These are phyloP conservation scores for Clamator glandarius DNA, from an alignment of 2,797 vertebrate species.

Conservation along the genomic window DNA sequence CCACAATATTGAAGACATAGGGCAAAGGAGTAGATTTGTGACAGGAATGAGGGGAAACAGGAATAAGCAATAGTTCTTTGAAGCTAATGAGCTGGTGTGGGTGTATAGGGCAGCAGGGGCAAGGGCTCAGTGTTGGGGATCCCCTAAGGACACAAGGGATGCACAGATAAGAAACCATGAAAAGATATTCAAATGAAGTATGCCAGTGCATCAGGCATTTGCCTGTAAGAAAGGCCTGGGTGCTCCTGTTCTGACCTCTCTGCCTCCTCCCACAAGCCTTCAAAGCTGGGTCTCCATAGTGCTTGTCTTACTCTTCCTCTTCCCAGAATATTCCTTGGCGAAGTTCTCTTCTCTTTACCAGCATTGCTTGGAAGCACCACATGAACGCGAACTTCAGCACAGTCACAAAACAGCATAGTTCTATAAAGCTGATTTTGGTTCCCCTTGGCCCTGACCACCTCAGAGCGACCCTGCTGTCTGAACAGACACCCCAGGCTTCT, in stretches of 20 bases:
- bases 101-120: not conserved
- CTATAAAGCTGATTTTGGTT: not conserved
- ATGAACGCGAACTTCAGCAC: not conserved
- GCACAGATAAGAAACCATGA: not conserved
- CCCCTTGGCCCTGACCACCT: not conserved
- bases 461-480: not conserved
- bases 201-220: fast-evolving
- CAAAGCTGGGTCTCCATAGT: not conserved
- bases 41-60: not conserved
- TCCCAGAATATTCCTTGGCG: not conserved
- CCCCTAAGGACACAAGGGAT: not conserved
- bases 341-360: not conserved
- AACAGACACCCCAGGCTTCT: not conserved
- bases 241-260: not conserved
- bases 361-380: not conserved
- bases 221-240: not conserved
- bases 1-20: not conserved
- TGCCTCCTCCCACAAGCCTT: not conserved
- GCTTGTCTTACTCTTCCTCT: not conserved
- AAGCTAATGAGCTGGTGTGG: not conserved
- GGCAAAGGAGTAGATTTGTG: not conserved
- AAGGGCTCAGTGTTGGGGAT: not conserved
- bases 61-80: not conserved
- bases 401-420: not conserved
- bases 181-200: not conserved